These are phyloP conservation scores for Cyaniris semiargus DNA, from an alignment of 2,888 invertebrate genomes.

Conservation along the genomic window DNA sequence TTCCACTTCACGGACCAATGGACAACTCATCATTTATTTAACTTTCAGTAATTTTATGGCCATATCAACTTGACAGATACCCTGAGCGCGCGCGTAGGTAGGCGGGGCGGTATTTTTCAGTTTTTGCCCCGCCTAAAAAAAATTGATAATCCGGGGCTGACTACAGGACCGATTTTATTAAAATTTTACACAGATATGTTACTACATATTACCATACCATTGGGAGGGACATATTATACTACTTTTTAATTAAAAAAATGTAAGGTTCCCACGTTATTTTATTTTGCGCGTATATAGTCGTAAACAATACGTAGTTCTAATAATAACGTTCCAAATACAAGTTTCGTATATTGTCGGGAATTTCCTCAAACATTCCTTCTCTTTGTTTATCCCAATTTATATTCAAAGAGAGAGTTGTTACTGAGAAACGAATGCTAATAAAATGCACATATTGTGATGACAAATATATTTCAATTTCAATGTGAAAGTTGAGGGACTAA, in stretches of 20 bases:
- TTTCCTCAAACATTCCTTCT: conserved; percentile 1
- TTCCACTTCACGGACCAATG: too few relatives aligned
- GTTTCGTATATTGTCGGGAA: background rate
- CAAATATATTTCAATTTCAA: background rate
- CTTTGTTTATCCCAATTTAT: conserved; percentile 27
- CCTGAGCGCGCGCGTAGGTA: too few relatives aligned
- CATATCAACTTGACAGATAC: too few relatives aligned
- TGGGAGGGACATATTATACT: background rate
- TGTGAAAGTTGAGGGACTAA: background rate
- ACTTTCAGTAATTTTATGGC: too few relatives aligned
- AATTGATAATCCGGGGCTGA: too few relatives aligned
- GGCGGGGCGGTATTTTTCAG: too few relatives aligned
- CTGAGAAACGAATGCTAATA: conserved; percentile 16
- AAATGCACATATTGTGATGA: conserved; percentile 1
- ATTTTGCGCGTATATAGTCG: too few relatives aligned
- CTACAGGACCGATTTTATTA: background rate
- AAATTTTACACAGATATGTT: background rate
- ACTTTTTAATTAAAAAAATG: background rate
- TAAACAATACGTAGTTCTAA: background rate
- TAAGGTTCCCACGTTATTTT: background rate
- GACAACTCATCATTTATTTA: too few relatives aligned
- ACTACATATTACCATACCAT: too few relatives aligned
- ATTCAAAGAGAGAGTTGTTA: conserved; percentile 19
- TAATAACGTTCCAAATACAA: background rate
- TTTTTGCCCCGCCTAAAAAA: too few relatives aligned